Evolutionary conservation across 2,797 vertebrate genomes (phyloP).

Genomic region (Acanthurus tractus): DNA sequence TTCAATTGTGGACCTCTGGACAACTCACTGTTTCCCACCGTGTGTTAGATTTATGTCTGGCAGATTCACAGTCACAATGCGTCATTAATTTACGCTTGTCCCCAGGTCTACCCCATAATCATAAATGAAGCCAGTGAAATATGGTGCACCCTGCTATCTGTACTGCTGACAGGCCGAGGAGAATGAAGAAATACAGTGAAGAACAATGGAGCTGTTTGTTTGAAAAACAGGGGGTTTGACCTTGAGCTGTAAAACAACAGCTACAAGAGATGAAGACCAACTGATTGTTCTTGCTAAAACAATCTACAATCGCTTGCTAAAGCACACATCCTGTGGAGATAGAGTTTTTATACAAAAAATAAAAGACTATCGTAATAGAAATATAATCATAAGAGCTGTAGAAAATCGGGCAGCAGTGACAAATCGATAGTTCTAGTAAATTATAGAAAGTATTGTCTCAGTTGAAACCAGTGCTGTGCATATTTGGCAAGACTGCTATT

Average conservation of each 20-base stretch:
- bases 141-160: conserved; percentile 62
- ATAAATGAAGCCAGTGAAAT: conserved; percentile 81
- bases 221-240: conserved; percentile 65
- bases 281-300: conserved; percentile 45
- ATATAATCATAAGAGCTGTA: background rate
- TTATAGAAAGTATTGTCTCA: background rate
- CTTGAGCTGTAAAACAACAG: conserved; percentile 66
- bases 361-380: background rate
- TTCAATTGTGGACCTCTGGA: conserved; percentile 65
- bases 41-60: conserved; percentile 78
- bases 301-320: conserved; percentile 20
- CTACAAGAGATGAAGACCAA: conserved; percentile 28
- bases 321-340: background rate
- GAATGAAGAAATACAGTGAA: conserved; percentile 52
- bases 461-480: background rate
- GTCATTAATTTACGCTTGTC: conserved; percentile 82
- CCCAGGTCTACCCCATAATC: conserved; percentile 76
- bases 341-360: background rate
- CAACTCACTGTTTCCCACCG: conserved; percentile 65
- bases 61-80: conserved; percentile 82
- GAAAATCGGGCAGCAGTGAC: background rate
- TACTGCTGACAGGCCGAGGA: conserved; percentile 61
- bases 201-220: conserved; percentile 52
- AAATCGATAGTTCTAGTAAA: background rate
- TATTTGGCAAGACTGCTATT: background rate